A percentile compares a stretch with the other conserved stretches of the same genome.
phyloP scores from a whole-genome alignment of 2,113 vertebrate genomes.

The Bubo bubo region DNA sequence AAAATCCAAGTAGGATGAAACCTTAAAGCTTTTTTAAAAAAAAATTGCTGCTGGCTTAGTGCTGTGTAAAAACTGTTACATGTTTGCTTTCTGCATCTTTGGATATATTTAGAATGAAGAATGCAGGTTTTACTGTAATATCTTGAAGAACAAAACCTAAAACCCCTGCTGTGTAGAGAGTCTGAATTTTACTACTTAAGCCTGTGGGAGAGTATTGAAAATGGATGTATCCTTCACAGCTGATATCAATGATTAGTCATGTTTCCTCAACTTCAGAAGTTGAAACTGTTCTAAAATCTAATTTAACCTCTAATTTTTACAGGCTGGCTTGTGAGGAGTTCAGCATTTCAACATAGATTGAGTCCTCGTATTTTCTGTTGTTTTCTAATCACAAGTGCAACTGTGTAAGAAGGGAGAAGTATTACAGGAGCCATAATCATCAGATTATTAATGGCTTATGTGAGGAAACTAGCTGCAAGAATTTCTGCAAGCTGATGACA shows the following conservation, averaged over 20 bases:
- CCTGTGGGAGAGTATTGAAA: neutral
- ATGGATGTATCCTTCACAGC: neutral
- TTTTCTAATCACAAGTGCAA: neutral
- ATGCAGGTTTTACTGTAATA: neutral
- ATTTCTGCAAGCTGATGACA: neutral
- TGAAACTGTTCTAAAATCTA: neutral
- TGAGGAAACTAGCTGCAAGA: conserved; percentile 23
- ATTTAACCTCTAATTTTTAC: neutral
- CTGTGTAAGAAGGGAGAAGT: neutral
- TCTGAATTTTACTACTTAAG: neutral
- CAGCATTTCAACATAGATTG: neutral
- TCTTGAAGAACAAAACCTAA: neutral
- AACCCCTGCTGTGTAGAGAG: neutral
- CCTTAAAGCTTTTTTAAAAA: neutral
- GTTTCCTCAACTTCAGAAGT: neutral
- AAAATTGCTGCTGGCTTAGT: neutral
- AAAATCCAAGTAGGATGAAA: neutral
- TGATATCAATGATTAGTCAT: rapidly evolving
- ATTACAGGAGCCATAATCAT: neutral
- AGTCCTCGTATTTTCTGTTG: neutral
- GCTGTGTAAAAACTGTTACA: neutral
- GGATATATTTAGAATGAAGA: neutral
- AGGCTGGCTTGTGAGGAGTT: neutral
- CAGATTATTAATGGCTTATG: neutral
- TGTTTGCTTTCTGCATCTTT: neutral